phyloP scores from a whole-genome alignment of 2,888 invertebrate genomes.

The Trypoxylon attenuatum region DNA sequence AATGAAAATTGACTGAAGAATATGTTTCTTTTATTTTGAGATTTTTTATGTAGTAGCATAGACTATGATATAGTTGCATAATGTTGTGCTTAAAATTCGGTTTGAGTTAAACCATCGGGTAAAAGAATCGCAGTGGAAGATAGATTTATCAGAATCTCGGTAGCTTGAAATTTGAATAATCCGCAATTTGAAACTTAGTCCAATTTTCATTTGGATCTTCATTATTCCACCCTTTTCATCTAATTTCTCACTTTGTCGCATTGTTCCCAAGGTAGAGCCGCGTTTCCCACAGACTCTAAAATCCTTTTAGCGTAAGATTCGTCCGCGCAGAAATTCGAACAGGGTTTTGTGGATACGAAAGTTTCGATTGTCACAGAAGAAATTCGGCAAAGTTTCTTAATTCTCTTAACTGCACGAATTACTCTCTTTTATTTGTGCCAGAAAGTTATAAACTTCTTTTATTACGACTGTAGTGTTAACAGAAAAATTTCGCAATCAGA shows the following conservation, averaged over 20 bases:
- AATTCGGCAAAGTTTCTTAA: too few species aligned
- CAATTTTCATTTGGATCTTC: not conserved
- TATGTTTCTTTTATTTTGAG: too few species aligned
- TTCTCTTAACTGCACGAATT: too few species aligned
- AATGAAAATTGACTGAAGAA: too few species aligned
- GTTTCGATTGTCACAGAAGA: too few species aligned
- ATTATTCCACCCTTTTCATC: not conserved
- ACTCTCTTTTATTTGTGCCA: too few species aligned
- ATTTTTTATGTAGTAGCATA: too few species aligned
- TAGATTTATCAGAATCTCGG: not conserved
- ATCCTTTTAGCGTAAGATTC: not conserved
- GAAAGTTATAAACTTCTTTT: too few species aligned
- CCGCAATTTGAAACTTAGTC: not conserved
- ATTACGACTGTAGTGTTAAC: too few species aligned
- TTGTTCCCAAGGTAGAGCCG: not conserved
- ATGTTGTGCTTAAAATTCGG: not conserved
- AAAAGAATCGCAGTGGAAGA: not conserved
- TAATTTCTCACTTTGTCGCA: constrained; percentile 4
- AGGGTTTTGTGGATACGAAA: too few species aligned
- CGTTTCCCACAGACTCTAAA: not conserved
- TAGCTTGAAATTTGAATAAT: not conserved
- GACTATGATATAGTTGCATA: not conserved
- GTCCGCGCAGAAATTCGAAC: too few species aligned
- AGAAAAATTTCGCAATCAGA: too few species aligned
- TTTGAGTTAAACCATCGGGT: not conserved